Conservation (phyloP, 2,888 invertebrate genomes). For the Perithous albicinctus region DNA sequence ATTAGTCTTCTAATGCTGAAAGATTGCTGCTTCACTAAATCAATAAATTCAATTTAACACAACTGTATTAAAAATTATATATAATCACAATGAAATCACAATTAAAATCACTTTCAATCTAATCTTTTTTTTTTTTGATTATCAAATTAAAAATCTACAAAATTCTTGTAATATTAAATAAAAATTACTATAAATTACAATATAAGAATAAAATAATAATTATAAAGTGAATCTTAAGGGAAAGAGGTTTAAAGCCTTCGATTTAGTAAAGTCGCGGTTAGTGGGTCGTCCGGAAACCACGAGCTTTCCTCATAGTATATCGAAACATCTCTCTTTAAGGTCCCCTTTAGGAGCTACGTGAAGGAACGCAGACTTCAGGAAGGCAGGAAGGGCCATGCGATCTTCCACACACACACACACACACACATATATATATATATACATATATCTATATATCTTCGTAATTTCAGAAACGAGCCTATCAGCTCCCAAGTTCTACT, state of each 20-base stretch:
- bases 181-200: too few relatives aligned
- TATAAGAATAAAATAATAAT: too few relatives aligned
- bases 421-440: neutral
- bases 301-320: constrained; percentile 68
- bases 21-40: too few relatives aligned
- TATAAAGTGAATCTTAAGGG: neutral
- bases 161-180: neutral
- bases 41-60: too few relatives aligned
- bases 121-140: too few relatives aligned
- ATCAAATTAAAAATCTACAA: neutral
- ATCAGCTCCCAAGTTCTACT: constrained; percentile 57
- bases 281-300: constrained; percentile 39
- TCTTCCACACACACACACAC: constrained; percentile 26
- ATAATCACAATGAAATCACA: too few relatives aligned
- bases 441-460: constrained; percentile 55
- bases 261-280: constrained; percentile 34
- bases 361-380: constrained; percentile 15
- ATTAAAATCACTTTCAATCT: too few relatives aligned
- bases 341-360: constrained; percentile 44
- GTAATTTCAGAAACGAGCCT: constrained; percentile 64
- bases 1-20: too few relatives aligned
- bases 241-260: neutral
- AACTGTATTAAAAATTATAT: too few relatives aligned
- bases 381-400: constrained; percentile 52
- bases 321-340: constrained; percentile 78